Base-by-base conservation (phyloP, 2,113 vertebrate species). In the Leptosomus discolor region DNA sequence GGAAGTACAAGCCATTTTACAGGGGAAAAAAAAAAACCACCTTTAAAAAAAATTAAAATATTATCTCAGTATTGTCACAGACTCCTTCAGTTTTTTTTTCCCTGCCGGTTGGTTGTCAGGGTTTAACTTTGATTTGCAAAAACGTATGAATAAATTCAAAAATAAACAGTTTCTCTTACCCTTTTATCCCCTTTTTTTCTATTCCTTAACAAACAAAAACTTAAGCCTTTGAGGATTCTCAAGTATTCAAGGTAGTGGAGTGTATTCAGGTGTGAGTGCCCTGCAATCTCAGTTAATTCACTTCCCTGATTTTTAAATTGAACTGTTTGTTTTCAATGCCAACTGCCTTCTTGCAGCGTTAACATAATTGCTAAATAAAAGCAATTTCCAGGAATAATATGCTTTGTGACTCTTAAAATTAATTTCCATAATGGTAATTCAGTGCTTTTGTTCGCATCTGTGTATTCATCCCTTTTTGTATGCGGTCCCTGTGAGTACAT, bases 1-100 rank as follows among this genome's bases (percentile, higher is more conserved):
- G 98, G 98, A 98, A 98, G 98, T 97, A 98, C 96, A 98, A 98
- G 98, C 98, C 98, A 98, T 98, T 98, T 98, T 98, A 96, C 92
- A 97, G 97, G 96, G 46, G 24, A 39, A 46, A 67, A 70, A 48
- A 29, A 58, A 36, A 48, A 51, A 41, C 29, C 30, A 63, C 36
- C 4, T 51, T 78, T 30, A 45, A 34, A 17, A 96, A 90, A 53
- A 97, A 98, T 98, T 98, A 98, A 98, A 98, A 22, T 21, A 85
- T 21, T 95, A 97, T 98, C 95, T 98, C 96, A 82, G 51, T 93
- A 93, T 95, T 82, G 96, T 75, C 88, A 94, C 36, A 37, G 97
- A 94, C 79, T 98, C 88, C 19, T 94, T 98, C 50, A 19, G 46
- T 85, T 93, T 78, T 14, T 90, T 85, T 86, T 78, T 5, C n/a